These are phyloP conservation scores for Bombus breviceps DNA, from an alignment of 1,140 invertebrate genomes.

Conservation along the genomic window DNA sequence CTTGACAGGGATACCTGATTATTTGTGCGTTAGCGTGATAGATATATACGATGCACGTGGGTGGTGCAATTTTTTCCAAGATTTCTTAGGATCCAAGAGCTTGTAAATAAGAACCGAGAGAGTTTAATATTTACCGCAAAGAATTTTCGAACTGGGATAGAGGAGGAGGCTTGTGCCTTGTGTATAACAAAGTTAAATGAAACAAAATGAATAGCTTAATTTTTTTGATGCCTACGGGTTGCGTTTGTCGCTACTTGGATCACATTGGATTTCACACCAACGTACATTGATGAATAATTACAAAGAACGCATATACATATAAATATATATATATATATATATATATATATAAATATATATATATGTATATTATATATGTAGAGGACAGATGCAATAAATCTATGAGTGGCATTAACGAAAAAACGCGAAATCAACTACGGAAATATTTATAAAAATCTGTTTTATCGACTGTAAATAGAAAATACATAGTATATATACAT, in stretches of 20 bases:
- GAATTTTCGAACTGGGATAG: background rate
- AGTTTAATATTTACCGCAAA: background rate
- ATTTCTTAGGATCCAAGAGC: background rate
- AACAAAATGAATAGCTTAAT: background rate
- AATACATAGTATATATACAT: background rate
- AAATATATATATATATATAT: background rate
- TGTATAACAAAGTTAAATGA: constrained; percentile 20
- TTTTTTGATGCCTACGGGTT: background rate
- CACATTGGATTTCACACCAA: background rate
- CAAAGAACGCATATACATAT: background rate
- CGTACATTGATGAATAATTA: background rate
- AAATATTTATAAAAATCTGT: background rate
- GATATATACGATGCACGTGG: background rate
- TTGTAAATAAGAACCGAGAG: background rate
- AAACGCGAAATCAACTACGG: constrained; percentile 1
- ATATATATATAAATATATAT: background rate
- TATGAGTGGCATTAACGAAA: constrained; percentile 29
- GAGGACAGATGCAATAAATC: constrained; percentile 47
- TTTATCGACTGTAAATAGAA: constrained; percentile 37
- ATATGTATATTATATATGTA: constrained; percentile 15
- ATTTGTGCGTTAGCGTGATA: constrained; percentile 4
- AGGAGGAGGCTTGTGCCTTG: constrained; percentile 46
- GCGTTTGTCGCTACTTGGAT: background rate
- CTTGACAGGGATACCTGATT: background rate
- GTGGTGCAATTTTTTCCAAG: background rate